These are phyloP conservation scores for Malurus cyaneus DNA, from an alignment of 2,113 vertebrate species.

Conservation along the genomic window DNA sequence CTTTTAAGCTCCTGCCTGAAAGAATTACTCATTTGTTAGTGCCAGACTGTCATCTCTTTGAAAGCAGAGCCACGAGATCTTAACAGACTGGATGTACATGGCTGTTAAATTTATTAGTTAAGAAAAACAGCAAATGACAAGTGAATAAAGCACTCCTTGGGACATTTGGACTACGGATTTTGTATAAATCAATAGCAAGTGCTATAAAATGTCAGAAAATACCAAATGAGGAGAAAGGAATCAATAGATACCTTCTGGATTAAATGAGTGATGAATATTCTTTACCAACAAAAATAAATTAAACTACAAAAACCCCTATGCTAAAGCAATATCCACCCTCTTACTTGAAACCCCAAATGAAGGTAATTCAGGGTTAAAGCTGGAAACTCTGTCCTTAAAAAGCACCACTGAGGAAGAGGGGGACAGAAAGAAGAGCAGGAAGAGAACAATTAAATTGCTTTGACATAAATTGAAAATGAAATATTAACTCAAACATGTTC, in stretches of 20 bases:
- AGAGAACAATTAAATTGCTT: not conserved
- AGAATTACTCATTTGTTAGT: slow-evolving; percentile 61
- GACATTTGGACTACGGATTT: slow-evolving; percentile 84
- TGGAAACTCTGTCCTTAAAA: not conserved
- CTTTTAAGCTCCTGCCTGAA: slow-evolving; percentile 44
- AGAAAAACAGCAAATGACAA: slow-evolving; percentile 88
- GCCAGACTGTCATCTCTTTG: slow-evolving; percentile 54
- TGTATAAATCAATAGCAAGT: slow-evolving; percentile 85
- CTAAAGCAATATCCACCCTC: slow-evolving; percentile 54
- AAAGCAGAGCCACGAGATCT: slow-evolving; percentile 37
- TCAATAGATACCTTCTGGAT: slow-evolving; percentile 85
- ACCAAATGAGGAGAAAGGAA: slow-evolving; percentile 86
- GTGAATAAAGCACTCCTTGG: slow-evolving; percentile 83
- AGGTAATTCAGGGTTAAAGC: slow-evolving; percentile 47
- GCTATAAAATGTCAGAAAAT: slow-evolving; percentile 91
- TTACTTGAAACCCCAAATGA: slow-evolving; percentile 31
- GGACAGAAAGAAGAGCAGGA: not conserved
- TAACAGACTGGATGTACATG: slow-evolving; percentile 37
- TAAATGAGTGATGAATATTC: slow-evolving; percentile 87
- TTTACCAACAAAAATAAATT: slow-evolving; percentile 88
- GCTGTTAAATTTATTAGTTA: slow-evolving; percentile 80
- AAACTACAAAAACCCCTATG: slow-evolving; percentile 43
- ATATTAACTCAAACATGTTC: slow-evolving; percentile 12
- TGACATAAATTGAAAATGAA: slow-evolving; percentile 45
- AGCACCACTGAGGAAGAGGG: not conserved